Conservation (phyloP, 2,113 vertebrate species). For the Menura novaehollandiae region DNA sequence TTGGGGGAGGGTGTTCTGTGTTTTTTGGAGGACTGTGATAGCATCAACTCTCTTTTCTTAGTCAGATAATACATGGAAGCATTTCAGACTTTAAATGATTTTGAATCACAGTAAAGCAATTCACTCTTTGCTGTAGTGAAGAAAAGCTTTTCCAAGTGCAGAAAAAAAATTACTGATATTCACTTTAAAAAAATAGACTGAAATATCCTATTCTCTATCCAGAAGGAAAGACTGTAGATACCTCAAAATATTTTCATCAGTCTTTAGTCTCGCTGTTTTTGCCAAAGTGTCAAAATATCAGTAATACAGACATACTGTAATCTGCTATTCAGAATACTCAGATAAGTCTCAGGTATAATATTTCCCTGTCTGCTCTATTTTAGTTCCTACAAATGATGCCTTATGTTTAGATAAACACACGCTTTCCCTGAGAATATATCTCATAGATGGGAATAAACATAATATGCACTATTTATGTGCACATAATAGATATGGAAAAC, state of each 20-base stretch:
- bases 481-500: not conserved
- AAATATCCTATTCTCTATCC: not conserved
- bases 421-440: not conserved
- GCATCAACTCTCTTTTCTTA: not conserved
- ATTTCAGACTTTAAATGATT: not conserved
- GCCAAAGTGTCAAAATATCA: not conserved
- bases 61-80: not conserved
- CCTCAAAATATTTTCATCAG: not conserved
- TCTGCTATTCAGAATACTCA: not conserved
- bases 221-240: not conserved
- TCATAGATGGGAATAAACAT: not conserved
- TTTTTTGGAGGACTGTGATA: not conserved
- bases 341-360: not conserved
- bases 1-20: not conserved
- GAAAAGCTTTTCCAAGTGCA: not conserved
- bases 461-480: not conserved
- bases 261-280: not conserved
- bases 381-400: not conserved
- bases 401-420: not conserved
- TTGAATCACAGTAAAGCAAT: not conserved
- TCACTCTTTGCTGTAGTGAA: not conserved
- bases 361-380: not conserved
- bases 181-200: not conserved
- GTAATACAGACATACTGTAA: not conserved
- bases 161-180: not conserved